phyloP scores from a whole-genome alignment of 2,113 vertebrate genomes.

The Crotalus viridis region DNA sequence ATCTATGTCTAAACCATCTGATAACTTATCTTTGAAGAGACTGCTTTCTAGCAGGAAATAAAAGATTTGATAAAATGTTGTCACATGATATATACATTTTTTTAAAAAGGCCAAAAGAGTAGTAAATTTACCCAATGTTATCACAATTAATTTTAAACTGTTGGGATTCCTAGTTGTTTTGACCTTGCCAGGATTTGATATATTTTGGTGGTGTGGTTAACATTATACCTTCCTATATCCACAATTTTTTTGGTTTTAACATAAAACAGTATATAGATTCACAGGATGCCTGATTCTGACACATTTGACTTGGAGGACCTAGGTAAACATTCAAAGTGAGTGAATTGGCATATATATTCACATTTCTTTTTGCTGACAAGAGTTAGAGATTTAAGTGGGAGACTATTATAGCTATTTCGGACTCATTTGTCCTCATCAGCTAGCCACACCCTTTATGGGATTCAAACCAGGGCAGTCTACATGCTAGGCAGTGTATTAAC shows the following conservation, averaged over 20 bases:
- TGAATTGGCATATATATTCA: background rate
- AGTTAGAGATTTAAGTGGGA: too few relatives aligned
- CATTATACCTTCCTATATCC: slow-evolving; percentile 45
- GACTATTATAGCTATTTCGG: too few relatives aligned
- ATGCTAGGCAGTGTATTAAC: too few relatives aligned
- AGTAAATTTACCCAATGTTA: background rate
- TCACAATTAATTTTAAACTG: slow-evolving; percentile 50
- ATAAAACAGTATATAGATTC: slow-evolving; percentile 36
- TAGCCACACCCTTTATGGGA: too few relatives aligned
- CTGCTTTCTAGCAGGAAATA: slow-evolving; percentile 4
- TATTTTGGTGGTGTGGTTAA: slow-evolving; percentile 49
- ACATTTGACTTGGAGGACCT: background rate
- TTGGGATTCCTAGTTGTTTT: slow-evolving; percentile 19
- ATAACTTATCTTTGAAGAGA: slow-evolving; percentile 3
- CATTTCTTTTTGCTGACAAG: too few relatives aligned
- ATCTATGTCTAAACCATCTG: background rate
- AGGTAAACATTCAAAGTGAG: slow-evolving; percentile 19
- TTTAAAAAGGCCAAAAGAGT: background rate
- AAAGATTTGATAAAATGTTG: background rate
- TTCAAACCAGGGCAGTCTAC: too few relatives aligned
- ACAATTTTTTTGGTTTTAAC: slow-evolving; percentile 36
- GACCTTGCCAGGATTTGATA: slow-evolving; percentile 58
- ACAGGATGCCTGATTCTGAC: background rate
- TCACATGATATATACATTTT: background rate
- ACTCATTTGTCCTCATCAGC: too few relatives aligned